Evolutionary conservation across 2,797 vertebrate genomes (phyloP).

Genomic region (Cyprinella venusta): DNA sequence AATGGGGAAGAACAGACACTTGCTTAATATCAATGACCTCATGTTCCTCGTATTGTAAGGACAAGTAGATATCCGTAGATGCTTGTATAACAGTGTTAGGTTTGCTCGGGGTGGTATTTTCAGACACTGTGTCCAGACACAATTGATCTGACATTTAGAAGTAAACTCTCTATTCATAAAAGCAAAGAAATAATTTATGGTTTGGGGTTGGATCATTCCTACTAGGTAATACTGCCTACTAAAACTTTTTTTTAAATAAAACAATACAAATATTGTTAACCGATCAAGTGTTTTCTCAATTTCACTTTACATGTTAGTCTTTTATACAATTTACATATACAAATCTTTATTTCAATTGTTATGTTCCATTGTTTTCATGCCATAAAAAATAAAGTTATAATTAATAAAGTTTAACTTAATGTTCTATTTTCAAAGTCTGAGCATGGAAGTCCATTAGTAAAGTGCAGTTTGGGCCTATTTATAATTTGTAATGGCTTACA

Average conservation of each 20-base stretch:
- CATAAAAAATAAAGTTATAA: background rate
- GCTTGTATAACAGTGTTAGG: constrained; percentile 62
- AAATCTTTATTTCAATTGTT: background rate
- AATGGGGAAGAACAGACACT: constrained; percentile 4
- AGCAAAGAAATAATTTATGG: background rate
- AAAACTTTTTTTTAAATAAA: no score
- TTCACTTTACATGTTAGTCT: background rate
- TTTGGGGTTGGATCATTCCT: background rate
- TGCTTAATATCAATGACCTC: constrained; percentile 64
- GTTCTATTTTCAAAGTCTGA: background rate
- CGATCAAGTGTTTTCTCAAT: background rate
- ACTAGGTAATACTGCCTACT: no score
- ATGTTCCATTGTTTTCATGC: background rate
- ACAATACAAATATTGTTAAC: background rate
- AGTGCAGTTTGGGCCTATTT: background rate
- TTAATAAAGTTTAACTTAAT: background rate
- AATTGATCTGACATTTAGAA: constrained; percentile 13
- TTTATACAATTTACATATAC: no score
- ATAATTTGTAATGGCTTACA: background rate
- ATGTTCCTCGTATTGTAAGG: constrained; percentile 68
- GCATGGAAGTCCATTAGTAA: background rate
- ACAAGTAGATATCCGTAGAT: constrained; percentile 63
- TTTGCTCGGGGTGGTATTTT: constrained; percentile 57
- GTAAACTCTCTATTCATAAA: background rate
- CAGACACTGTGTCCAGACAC: constrained; percentile 39